Evolutionary conservation across 2,888 invertebrate species (phyloP).

Genomic region (Halocaridina rubra): DNA sequence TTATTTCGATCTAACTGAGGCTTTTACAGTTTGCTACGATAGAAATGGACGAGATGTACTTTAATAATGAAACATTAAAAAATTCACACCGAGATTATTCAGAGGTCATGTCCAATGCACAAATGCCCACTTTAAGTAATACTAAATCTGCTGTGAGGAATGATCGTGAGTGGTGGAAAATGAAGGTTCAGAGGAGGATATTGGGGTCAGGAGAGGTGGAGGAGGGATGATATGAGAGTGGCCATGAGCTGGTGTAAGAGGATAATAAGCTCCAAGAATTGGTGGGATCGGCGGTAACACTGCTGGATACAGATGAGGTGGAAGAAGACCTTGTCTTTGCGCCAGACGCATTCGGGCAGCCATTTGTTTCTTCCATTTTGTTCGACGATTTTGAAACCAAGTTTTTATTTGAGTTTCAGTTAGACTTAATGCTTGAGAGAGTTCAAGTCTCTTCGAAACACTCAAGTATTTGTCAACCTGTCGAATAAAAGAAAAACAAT

Average conservation of each 20-base stretch:
- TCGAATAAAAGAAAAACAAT: too few relatives aligned
- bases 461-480: conserved; percentile 93
- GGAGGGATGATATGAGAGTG: conserved; percentile 38
- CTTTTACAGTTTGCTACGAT: too few relatives aligned
- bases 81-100: too few relatives aligned
- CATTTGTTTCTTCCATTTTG: conserved; percentile 97
- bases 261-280: conserved; percentile 47
- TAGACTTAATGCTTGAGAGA: conserved; percentile 87
- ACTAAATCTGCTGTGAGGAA: conserved; percentile 2
- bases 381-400: conserved; percentile 95
- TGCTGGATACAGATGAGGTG: conserved; percentile 58
- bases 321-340: conserved; percentile 80
- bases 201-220: conserved; percentile 40
- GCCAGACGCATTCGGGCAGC: conserved; percentile 90
- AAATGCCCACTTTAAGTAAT: too few relatives aligned
- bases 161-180: conserved; percentile 41
- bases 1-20: too few relatives aligned
- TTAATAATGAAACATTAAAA: too few relatives aligned
- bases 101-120: too few relatives aligned
- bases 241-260: conserved; percentile 27
- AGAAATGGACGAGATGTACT: too few relatives aligned
- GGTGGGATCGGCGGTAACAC: conserved; percentile 51
- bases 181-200: conserved; percentile 31
- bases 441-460: conserved; percentile 93
- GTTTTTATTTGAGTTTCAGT: conserved; percentile 97